Evolutionary conservation across 2,797 vertebrate species (phyloP).

Genomic region (Neoniphon sammara): DNA sequence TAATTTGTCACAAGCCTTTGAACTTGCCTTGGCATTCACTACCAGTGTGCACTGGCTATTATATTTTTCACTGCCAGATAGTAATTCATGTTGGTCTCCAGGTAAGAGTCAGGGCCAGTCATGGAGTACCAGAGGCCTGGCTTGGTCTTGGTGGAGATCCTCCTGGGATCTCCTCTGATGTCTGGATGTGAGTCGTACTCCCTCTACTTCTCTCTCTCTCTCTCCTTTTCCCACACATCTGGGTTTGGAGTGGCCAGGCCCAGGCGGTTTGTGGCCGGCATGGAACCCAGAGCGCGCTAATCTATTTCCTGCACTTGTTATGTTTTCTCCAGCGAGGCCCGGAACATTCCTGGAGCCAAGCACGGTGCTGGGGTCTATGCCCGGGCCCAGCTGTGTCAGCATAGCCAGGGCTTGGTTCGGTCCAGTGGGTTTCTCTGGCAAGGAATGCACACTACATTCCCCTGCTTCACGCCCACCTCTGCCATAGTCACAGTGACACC

Average conservation of each 20-base stretch:
- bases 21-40: no score
- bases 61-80: neutral
- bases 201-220: slow-evolving; percentile 15
- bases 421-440: slow-evolving; percentile 59
- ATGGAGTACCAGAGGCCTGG: slow-evolving; percentile 28
- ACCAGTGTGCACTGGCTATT: neutral
- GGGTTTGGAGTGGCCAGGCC: slow-evolving; percentile 74
- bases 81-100: slow-evolving; percentile 12
- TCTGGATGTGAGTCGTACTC: slow-evolving; percentile 50
- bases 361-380: slow-evolving; percentile 70
- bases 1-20: no score
- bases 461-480: slow-evolving; percentile 32
- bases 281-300: slow-evolving; percentile 87
- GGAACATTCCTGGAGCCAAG: slow-evolving; percentile 79
- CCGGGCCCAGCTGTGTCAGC: slow-evolving; percentile 89
- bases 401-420: slow-evolving; percentile 68
- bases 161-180: slow-evolving; percentile 47
- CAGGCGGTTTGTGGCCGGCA: slow-evolving; percentile 75
- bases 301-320: slow-evolving; percentile 96
- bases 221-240: slow-evolving; percentile 81
- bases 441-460: slow-evolving; percentile 5
- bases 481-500: slow-evolving; percentile 49
- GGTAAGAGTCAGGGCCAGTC: slow-evolving; percentile 14
- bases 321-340: slow-evolving; percentile 88
- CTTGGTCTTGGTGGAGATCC: slow-evolving; percentile 51